phyloP scores from a whole-genome alignment of 2,113 vertebrate species.

The Scartelaos histophorus region DNA sequence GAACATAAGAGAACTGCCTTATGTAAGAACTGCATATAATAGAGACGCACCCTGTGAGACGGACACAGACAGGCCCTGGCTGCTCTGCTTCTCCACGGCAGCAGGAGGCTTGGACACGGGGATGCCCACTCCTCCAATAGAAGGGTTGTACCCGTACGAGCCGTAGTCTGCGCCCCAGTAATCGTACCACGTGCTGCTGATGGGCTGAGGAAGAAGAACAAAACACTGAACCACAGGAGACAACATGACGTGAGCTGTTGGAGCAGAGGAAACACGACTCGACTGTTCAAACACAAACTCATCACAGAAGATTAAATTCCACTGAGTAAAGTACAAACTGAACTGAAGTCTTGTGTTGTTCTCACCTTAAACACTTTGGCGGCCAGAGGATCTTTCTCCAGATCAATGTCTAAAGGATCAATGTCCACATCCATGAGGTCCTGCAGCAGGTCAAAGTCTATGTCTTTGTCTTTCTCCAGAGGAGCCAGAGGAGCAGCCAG shows the following conservation, averaged over 20 bases:
- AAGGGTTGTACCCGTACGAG: constrained; percentile 96
- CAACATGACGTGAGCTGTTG: background rate
- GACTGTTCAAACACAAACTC: too few relatives aligned
- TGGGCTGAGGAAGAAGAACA: constrained; percentile 78
- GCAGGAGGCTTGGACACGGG: constrained; percentile 91
- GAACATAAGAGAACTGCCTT: too few relatives aligned
- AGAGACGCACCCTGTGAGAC: constrained; percentile 93
- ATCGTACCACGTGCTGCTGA: constrained; percentile 99
- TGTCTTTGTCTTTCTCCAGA: constrained; percentile 99
- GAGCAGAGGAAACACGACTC: too few relatives aligned
- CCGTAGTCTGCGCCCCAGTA: constrained; percentile 98
- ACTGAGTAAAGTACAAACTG: too few relatives aligned
- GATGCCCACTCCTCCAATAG: constrained; percentile 93
- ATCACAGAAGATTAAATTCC: too few relatives aligned
- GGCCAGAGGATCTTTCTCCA: constrained; percentile 99
- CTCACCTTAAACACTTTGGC: constrained; percentile 99
- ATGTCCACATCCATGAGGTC: constrained; percentile 99
- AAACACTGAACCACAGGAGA: background rate
- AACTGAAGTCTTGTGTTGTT: too few relatives aligned
- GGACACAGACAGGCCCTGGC: constrained; percentile 91
- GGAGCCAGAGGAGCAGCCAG: constrained; percentile 93
- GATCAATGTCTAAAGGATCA: constrained; percentile 99
- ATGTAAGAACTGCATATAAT: too few relatives aligned
- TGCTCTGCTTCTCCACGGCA: constrained; percentile 89
- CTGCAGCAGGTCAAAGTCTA: constrained; percentile 98